Evolutionary conservation across 2,888 invertebrate species (phyloP).

Genomic region (Acrobasis repandana): DNA sequence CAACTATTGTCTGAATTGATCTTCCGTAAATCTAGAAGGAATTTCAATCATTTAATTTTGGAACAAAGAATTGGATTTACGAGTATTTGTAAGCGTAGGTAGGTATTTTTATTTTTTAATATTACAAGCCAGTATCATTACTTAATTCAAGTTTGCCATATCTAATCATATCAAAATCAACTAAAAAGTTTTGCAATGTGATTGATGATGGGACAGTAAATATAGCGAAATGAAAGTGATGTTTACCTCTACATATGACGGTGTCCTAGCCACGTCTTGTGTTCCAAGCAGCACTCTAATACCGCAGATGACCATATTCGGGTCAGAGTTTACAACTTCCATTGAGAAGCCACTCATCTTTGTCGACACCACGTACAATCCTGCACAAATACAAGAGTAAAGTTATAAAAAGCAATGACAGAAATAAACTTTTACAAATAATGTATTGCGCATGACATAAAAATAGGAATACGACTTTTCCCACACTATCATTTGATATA

Average conservation of each 20-base stretch:
- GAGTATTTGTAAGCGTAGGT: too few relatives aligned
- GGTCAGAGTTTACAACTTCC: slow-evolving; percentile 93
- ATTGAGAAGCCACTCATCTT: slow-evolving; percentile 94
- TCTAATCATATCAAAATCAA: too few relatives aligned
- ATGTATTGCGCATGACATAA: too few relatives aligned
- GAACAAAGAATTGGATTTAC: too few relatives aligned
- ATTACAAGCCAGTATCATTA: too few relatives aligned
- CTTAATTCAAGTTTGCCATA: too few relatives aligned
- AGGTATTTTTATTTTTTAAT: too few relatives aligned
- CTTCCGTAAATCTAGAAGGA: slow-evolving; percentile 85
- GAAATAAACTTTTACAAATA: too few relatives aligned
- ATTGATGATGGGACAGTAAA: not conserved
- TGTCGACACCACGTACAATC: slow-evolving; percentile 96
- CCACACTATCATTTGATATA: too few relatives aligned
- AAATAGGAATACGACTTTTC: too few relatives aligned
- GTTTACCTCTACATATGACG: slow-evolving; percentile 87
- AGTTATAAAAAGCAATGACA: too few relatives aligned
- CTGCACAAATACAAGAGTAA: slow-evolving; percentile 48
- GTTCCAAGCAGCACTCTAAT: slow-evolving; percentile 93
- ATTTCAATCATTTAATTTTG: not conserved
- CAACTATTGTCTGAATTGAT: slow-evolving; percentile 86
- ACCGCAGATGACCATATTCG: slow-evolving; percentile 94
- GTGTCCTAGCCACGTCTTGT: slow-evolving; percentile 90
- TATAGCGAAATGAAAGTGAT: slow-evolving; percentile 17
- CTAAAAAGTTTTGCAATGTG: too few relatives aligned